Evolutionary conservation across 2,888 invertebrate species (phyloP).

Genomic region (Pammene fasciana): DNA sequence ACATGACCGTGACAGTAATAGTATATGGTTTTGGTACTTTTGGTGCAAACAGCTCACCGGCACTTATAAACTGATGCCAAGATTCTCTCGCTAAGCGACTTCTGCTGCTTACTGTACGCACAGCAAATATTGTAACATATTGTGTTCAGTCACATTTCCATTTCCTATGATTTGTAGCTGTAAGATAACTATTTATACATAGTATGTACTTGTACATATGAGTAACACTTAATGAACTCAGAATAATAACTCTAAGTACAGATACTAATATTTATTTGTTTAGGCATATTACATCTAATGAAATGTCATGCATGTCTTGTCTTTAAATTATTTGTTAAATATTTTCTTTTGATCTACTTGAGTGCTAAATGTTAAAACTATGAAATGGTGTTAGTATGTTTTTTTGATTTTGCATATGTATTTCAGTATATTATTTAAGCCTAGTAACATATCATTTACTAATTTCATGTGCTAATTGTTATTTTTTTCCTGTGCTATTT

Average conservation of each 20-base stretch:
- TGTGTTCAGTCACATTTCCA: constrained; percentile 32
- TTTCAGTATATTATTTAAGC: constrained; percentile 2
- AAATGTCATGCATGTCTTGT: constrained; percentile 34
- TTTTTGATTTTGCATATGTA: constrained; percentile 8
- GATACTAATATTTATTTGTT: constrained; percentile 28
- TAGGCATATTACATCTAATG: background rate
- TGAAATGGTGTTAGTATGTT: constrained; percentile 30
- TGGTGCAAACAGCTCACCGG: too few relatives aligned
- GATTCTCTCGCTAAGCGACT: too few relatives aligned
- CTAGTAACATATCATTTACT: constrained; percentile 17
- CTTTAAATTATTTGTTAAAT: constrained; percentile 33
- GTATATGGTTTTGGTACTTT: too few relatives aligned
- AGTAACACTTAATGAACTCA: constrained; percentile 17
- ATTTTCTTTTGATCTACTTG: constrained; percentile 24
- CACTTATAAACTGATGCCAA: too few relatives aligned
- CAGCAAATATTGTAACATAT: constrained; percentile 11
- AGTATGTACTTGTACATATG: constrained; percentile 31
- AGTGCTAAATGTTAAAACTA: constrained; percentile 17
- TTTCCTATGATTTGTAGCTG: constrained; percentile 21
- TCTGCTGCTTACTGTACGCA: too few relatives aligned
- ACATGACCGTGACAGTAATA: too few relatives aligned
- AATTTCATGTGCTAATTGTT: constrained; percentile 28
- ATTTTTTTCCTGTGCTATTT: constrained; percentile 5
- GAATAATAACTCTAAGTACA: constrained; percentile 26
- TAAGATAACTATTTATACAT: constrained; percentile 31